Evolutionary conservation across 2,113 vertebrate species (phyloP), one percentile per base, ranked within the genome.

Genomic region (Haemorhous mexicanus): DNA sequence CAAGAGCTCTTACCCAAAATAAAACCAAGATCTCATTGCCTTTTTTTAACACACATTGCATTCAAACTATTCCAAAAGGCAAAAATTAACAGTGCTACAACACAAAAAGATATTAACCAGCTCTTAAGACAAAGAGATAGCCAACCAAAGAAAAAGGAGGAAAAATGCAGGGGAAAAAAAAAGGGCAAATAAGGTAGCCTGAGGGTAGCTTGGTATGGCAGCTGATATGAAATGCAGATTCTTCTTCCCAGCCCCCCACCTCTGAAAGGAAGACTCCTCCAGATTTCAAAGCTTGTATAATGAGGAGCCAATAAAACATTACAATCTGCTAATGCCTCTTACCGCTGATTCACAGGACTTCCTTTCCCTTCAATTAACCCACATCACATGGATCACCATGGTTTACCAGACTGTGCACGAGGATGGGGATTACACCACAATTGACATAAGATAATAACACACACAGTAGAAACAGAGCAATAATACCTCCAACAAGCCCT

Each of bases 311-410:
- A 79, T 85, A 83, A 85, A 87, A 94, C 33, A 41, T 59, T 50
- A 80, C 77, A 43, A 86, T 74, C 75, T 88, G 33, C 72, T 95
- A 90, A 89, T 63, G 75, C 39, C 55, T 83, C 33, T 78, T 78
- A 77, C 59, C 2, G 1, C 30, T 41, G 56, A 90, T 84, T 88
- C 37, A 2, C 43, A 88, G 59, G 68, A 90, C 82, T 78, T 91
- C 49, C 82, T 88, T 87, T 95, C 75, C 50, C 82, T 95, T 91
- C 84, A 88, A 73, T 93, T 96, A 91, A 86, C 63, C 78, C 47
- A 44, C 84, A 87, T 82, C 63, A 70, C 50, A 77, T 2, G 84
- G 64, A 92, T 89, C 58, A 63, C 64, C 35, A 14, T 15, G 50
- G 55, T 80, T 90, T 85, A 76, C 63, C 15, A 90, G 55, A 70